Evolutionary conservation across 2,113 vertebrate species (phyloP).

Genomic region (Noctilio leporinus): DNA sequence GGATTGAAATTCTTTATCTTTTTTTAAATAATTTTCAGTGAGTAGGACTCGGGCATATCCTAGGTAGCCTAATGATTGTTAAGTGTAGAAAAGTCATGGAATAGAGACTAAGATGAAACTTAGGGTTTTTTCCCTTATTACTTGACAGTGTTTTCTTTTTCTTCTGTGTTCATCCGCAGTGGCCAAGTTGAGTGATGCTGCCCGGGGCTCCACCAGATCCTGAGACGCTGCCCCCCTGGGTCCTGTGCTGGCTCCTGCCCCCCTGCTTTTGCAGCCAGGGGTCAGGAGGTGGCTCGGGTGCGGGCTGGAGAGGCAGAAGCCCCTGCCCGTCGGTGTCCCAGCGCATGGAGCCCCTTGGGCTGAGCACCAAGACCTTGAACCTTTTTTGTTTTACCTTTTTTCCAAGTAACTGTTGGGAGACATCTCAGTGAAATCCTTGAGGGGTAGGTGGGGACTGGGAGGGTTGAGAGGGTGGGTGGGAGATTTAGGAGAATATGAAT

Average conservation of each 20-base stretch:
- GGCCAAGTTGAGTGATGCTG: conserved; percentile 74
- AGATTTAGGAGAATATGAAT: background rate
- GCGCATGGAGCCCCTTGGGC: conserved; percentile 69
- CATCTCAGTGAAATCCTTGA: conserved; percentile 50
- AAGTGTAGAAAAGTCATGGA: conserved; percentile 24
- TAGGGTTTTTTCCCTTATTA: conserved; percentile 33
- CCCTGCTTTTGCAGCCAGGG: conserved; percentile 65
- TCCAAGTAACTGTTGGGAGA: conserved; percentile 54
- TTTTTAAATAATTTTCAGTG: background rate
- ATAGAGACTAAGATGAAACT: conserved; percentile 12
- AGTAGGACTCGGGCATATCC: background rate
- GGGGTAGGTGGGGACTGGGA: background rate
- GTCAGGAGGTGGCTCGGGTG: conserved; percentile 63
- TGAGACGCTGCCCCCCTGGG: conserved; percentile 65
- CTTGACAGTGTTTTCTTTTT: conserved; percentile 68
- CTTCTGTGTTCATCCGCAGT: conserved; percentile 71
- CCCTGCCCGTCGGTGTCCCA: conserved; percentile 67
- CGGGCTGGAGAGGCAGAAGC: conserved; percentile 69
- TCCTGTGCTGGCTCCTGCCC: conserved; percentile 69
- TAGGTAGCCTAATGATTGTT: background rate
- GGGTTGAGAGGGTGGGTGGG: conserved; percentile 18
- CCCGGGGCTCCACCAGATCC: conserved; percentile 72
- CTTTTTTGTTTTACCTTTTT: conserved; percentile 62
- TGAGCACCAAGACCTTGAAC: conserved; percentile 71
- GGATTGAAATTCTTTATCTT: background rate